Percentiles rank a stretch among this genome's conserved stretches.
Evolutionary conservation across 1,140 invertebrate species (phyloP).

Genomic region (Pissodes strobi): DNA sequence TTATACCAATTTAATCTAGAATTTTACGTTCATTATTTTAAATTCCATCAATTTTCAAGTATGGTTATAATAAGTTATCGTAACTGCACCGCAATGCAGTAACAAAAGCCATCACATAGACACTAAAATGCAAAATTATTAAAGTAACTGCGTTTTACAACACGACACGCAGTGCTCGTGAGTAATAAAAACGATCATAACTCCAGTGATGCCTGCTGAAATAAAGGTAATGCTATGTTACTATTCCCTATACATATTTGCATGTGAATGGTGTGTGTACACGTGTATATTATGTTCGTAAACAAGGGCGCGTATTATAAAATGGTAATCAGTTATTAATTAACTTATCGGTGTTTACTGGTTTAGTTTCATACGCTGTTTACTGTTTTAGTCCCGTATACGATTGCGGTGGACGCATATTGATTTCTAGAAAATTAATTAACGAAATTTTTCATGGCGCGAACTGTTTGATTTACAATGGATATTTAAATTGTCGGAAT

Average conservation of each 20-base stretch:
- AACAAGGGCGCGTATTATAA: not conserved
- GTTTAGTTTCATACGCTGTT: not conserved
- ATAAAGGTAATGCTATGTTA: not conserved
- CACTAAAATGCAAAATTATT: constrained; percentile 8
- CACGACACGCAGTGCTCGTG: not conserved
- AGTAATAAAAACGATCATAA: constrained; percentile 5
- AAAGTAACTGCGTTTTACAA: not conserved
- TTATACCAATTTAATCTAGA: too few species aligned
- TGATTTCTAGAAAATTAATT: too few species aligned
- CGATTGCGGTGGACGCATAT: too few species aligned
- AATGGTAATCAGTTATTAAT: not conserved
- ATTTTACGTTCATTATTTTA: too few species aligned
- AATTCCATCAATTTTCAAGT: too few species aligned
- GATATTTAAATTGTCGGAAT: too few species aligned
- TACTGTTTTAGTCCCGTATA: not conserved
- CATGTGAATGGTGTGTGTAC: not conserved
- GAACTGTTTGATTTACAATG: too few species aligned
- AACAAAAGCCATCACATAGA: not conserved
- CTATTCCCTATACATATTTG: too few species aligned
- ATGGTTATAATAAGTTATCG: not conserved
- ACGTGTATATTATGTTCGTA: not conserved
- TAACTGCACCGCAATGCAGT: not conserved
- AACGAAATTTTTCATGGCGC: too few species aligned
- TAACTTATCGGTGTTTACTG: not conserved
- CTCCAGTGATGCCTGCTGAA: not conserved